These are phyloP conservation scores for Parauchenoglanis punctatus DNA, from an alignment of 2,797 vertebrate species.

Conservation along the genomic window DNA sequence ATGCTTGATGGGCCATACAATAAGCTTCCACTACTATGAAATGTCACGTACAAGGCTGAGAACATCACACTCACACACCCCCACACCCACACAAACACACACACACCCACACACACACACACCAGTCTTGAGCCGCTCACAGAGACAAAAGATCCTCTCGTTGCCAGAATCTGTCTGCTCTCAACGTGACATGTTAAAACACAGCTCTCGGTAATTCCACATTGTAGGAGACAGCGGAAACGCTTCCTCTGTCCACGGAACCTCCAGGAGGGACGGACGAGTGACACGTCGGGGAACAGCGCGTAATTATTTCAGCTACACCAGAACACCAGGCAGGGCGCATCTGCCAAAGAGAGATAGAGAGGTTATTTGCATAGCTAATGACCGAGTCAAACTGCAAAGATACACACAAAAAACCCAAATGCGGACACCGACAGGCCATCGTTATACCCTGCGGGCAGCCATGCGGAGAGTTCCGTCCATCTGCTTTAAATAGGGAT, in stretches of 20 bases:
- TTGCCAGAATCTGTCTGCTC: constrained; percentile 67
- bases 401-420: constrained; percentile 67
- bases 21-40: constrained; percentile 44
- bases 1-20: constrained; percentile 15
- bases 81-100: constrained; percentile 43
- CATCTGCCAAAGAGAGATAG: constrained; percentile 72
- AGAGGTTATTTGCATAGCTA: constrained; percentile 81
- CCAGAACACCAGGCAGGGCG: constrained; percentile 61
- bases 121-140: constrained; percentile 11
- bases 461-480: background rate
- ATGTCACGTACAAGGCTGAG: constrained; percentile 19
- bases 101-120: constrained; percentile 52
- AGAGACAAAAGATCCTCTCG: constrained; percentile 55
- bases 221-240: constrained; percentile 68
- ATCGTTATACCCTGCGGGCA: constrained; percentile 23
- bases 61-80: constrained; percentile 25
- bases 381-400: constrained; percentile 72
- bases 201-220: constrained; percentile 65
- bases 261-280: constrained; percentile 67
- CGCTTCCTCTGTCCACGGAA: constrained; percentile 54
- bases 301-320: constrained; percentile 78
- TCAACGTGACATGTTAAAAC: constrained; percentile 73
- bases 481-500: background rate
- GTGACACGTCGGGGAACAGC: constrained; percentile 66
- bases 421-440: constrained; percentile 50